These are phyloP conservation scores for Cochlearius cochlearius DNA, from an alignment of 2,113 vertebrate genomes.

Conservation along the genomic window DNA sequence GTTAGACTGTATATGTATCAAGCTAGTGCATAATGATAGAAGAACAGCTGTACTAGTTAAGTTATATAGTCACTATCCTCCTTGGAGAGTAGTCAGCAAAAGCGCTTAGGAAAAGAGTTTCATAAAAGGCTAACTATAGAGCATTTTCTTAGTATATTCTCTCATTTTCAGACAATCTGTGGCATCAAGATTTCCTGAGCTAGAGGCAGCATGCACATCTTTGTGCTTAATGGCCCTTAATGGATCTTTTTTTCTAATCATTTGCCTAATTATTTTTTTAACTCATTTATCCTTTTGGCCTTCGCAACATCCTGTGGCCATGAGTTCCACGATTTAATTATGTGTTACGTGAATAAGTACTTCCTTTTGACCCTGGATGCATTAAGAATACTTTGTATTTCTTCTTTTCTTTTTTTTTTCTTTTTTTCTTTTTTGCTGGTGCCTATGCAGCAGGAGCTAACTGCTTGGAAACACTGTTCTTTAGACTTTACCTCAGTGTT, in stretches of 20 bases:
- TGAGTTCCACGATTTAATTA: constrained; percentile 52
- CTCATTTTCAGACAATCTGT: constrained; percentile 25
- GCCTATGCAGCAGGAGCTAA: not conserved
- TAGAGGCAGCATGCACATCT: constrained; percentile 36
- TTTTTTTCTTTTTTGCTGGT: not conserved
- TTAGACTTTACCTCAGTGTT: not conserved
- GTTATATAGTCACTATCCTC: not conserved
- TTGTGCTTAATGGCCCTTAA: constrained; percentile 57
- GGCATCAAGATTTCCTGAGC: constrained; percentile 13
- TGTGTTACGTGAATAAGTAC: constrained; percentile 53
- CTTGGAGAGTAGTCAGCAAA: not conserved
- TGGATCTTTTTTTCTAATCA: constrained; percentile 39
- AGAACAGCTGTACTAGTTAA: not conserved
- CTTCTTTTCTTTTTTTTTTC: not conserved
- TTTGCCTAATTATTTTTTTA: constrained; percentile 68
- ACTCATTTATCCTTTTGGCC: constrained; percentile 61
- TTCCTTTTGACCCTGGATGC: constrained; percentile 62
- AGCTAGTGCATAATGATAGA: not conserved
- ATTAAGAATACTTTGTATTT: constrained; percentile 40
- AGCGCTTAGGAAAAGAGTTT: constrained; percentile 1
- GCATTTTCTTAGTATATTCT: not conserved
- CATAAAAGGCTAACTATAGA: not conserved
- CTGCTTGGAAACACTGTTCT: not conserved
- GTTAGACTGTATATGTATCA: not conserved
- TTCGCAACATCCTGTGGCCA: constrained; percentile 50